A percentile compares a stretch with the other conserved stretches of the same genome.
phyloP scores from a whole-genome alignment of 1,140 invertebrate genomes.

The Propsilocerus akamusi region DNA sequence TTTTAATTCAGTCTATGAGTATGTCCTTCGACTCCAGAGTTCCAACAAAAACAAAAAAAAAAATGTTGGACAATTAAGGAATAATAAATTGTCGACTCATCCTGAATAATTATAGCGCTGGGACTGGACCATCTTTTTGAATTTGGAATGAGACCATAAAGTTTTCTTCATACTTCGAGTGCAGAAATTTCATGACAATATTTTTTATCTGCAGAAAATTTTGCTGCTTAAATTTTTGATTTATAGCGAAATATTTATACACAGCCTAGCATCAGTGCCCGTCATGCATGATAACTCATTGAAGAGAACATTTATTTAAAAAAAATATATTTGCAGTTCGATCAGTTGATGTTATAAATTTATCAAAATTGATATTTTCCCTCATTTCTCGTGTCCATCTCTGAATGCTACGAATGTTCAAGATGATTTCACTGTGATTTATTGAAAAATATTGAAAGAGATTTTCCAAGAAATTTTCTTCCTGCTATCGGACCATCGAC shows the following conservation, averaged over 20 bases:
- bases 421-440: neutral
- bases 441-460: neutral
- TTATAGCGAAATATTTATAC: neutral
- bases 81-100: neutral
- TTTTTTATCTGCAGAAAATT: too few species aligned
- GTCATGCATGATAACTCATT: neutral
- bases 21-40: too few species aligned
- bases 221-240: too few species aligned
- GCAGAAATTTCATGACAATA: too few species aligned
- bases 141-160: neutral
- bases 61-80: too few species aligned
- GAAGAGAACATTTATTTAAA: neutral
- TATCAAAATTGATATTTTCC: neutral
- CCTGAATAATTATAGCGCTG: neutral
- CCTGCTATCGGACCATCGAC: neutral
- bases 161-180: neutral
- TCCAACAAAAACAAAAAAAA: too few species aligned
- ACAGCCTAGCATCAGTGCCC: neutral
- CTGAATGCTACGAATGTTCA: too few species aligned
- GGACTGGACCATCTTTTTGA: neutral
- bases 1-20: neutral
- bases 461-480: neutral
- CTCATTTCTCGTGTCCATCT: neutral
- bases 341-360: too few species aligned
- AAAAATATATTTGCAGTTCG: neutral